These are phyloP conservation scores for Drosophila tropicalis DNA, from an alignment of 1,140 invertebrate species.

Conservation along the genomic window DNA sequence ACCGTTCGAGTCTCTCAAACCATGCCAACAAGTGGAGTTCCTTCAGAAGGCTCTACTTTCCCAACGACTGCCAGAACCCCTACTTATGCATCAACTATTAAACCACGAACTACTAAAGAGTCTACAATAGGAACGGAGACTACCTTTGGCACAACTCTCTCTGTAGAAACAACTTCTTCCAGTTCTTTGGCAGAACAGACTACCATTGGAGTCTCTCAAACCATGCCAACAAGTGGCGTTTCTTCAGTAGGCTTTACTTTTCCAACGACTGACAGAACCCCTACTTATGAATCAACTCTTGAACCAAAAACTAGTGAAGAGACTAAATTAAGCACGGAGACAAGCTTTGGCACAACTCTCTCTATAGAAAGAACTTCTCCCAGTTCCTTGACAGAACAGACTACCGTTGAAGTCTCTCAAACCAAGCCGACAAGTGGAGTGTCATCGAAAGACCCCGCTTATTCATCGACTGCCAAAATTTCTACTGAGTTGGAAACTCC, in stretches of 20 bases:
- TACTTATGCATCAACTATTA: background rate
- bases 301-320: background rate
- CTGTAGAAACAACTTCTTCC: background rate
- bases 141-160: background rate
- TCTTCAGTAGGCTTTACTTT: background rate
- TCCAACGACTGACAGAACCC: background rate
- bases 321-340: background rate
- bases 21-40: background rate
- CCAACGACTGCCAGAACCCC: background rate
- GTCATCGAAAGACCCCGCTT: too few relatives aligned
- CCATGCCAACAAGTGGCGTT: background rate
- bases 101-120: background rate
- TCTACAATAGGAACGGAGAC: background rate
- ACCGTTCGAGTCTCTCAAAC: background rate
- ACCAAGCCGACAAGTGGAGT: background rate
- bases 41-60: background rate
- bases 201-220: background rate
- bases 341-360: background rate
- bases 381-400: background rate
- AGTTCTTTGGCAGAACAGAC: background rate
- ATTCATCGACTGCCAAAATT: too few relatives aligned
- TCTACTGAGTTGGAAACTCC: too few relatives aligned
- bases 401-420: background rate
- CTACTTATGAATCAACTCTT: background rate
- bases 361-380: background rate